Evolutionary conservation across 2,888 invertebrate genomes (phyloP).

Genomic region (Polietes domitor): DNA sequence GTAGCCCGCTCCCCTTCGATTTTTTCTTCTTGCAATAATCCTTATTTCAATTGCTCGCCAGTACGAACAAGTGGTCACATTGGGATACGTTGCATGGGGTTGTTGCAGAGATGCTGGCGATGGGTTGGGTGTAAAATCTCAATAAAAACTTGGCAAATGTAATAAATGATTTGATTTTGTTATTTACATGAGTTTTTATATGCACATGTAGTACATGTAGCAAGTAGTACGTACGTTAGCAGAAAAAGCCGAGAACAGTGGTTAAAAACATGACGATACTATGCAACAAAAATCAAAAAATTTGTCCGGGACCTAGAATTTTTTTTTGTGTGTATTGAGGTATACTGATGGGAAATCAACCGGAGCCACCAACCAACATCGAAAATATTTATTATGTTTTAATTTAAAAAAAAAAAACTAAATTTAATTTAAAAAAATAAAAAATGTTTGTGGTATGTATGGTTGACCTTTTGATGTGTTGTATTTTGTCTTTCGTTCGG

Average conservation of each 20-base stretch:
- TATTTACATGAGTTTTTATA: constrained; percentile 48
- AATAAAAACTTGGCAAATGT: constrained; percentile 53
- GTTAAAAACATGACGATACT: background rate
- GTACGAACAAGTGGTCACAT: constrained; percentile 40
- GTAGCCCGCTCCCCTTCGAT: background rate
- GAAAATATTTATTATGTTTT: too few relatives aligned
- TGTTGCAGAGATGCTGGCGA: constrained; percentile 8
- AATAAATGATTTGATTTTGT: constrained; percentile 63
- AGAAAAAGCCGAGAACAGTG: background rate
- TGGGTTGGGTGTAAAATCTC: constrained; percentile 47
- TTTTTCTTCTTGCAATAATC: background rate
- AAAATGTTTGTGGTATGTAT: too few relatives aligned
- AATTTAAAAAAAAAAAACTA: too few relatives aligned
- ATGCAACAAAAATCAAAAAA: too few relatives aligned
- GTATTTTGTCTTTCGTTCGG: too few relatives aligned
- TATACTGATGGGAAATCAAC: too few relatives aligned
- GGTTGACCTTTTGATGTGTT: too few relatives aligned
- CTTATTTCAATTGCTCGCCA: constrained; percentile 13
- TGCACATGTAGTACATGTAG: constrained; percentile 15
- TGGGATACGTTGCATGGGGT: constrained; percentile 15
- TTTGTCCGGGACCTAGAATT: too few relatives aligned
- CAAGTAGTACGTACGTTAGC: background rate
- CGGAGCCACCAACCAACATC: too few relatives aligned
- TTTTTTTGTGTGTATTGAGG: too few relatives aligned
- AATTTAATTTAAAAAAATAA: too few relatives aligned